Base-by-base conservation (phyloP, 2,888 invertebrate genomes). In the Acrobasis repandana region DNA sequence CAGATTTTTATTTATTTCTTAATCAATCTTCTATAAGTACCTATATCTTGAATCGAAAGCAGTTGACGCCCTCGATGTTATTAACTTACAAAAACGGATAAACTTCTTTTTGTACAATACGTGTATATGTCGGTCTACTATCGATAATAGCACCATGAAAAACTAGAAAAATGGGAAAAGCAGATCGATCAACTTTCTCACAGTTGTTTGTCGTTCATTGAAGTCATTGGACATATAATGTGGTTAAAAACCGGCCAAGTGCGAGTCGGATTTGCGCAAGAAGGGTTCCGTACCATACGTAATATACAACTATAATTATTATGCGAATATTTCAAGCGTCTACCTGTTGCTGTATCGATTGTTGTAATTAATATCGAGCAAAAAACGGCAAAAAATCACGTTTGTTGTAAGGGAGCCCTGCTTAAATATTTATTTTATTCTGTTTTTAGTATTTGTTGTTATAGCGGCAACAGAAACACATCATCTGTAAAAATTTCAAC, bases 121-220 rank as follows among this genome's bases (percentile, higher is more conserved):
- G 20, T 36, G 52, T 36, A 36, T 52, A 1, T 28, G 28, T 28
- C 28, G 28, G 2, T 28, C 6, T 50, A 14, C 20, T 14, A 5
- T 38, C 50, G 20, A 10, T 50, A 50, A 50, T 50, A 18, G 52
- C 10, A 4, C 6, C 54, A 16, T 6, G 54, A 54, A 54, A 38
- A 54, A 54, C 54, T 8, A 54, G 54, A 54, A 54, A 54, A 54
- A 54, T 38, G 18, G 54, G 54, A 54, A 54, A 54, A 54, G 38
- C 38, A 54, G 54, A 54, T 54, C 54, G 20, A 54, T 38, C 54
- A 38, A 54, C 54, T 54, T 54, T 54, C 54, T 38, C 54, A 54
- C 43, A 43, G 28, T 28, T n/a, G 43, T 43, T n/a, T 16, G 36
- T 18, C 38, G 52, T 10, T 54, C 20, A 54, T 54, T 54, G 36